Percentiles rank a stretch among this genome's conserved stretches.
These are phyloP conservation scores for Sterna hirundo DNA, from an alignment of 2,113 vertebrate genomes.

Conservation along the genomic window DNA sequence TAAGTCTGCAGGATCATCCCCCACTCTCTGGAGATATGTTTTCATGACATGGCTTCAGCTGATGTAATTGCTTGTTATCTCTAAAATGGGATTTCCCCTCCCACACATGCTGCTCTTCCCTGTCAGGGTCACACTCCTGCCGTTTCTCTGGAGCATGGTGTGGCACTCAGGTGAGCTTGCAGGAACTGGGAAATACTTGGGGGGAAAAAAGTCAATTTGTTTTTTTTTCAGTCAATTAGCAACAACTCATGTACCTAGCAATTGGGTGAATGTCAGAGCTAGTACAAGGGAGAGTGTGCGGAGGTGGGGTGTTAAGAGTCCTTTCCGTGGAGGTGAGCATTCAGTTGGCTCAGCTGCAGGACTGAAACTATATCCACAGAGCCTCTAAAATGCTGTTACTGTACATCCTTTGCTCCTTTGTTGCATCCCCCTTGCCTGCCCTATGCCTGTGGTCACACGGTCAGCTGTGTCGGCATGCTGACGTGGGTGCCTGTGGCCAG, in stretches of 20 bases:
- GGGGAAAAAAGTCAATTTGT: neutral
- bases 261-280: neutral
- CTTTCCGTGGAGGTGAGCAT: neutral
- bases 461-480: neutral
- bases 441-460: neutral
- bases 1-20: neutral
- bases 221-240: neutral
- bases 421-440: fast-evolving
- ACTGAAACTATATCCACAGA: neutral
- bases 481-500: neutral
- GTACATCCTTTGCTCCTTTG: fast-evolving
- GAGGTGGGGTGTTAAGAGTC: neutral
- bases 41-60: neutral
- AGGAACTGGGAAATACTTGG: neutral
- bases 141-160: neutral
- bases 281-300: neutral
- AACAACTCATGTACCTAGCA: neutral
- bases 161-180: neutral
- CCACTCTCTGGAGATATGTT: neutral
- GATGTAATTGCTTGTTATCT: neutral
- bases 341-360: neutral
- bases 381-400: neutral
- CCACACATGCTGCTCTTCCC: neutral
- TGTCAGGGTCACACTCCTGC: neutral
- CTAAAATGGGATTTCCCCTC: neutral